Percentiles rank a stretch among this genome's conserved stretches.
Conservation (phyloP, 2,888 invertebrate species). For the Patella ulyssiponensis region DNA sequence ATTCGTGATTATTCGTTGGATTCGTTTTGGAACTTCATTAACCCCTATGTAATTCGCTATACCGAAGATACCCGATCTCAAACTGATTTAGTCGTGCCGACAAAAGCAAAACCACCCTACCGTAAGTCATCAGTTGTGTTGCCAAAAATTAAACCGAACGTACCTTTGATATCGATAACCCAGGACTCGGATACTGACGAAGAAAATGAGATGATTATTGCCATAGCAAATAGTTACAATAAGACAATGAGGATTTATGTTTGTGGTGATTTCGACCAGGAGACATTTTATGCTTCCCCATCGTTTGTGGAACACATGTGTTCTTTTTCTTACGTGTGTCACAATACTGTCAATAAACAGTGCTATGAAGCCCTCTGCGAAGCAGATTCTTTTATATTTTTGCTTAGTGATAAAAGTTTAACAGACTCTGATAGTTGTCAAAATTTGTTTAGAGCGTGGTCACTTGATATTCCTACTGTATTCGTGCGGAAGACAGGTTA, state of each 20-base stretch:
- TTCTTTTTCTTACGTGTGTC: not conserved
- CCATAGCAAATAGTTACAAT: not conserved
- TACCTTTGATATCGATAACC: slow-evolving; percentile 28
- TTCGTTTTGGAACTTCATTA: slow-evolving; percentile 27
- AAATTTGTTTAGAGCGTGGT: slow-evolving; percentile 28
- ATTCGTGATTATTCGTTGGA: slow-evolving; percentile 34
- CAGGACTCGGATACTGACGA: slow-evolving; percentile 17
- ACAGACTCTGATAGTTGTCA: slow-evolving; percentile 24
- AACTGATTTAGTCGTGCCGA: not conserved
- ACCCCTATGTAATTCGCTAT: slow-evolving; percentile 16
- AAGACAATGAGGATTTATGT: not conserved
- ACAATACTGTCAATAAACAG: not conserved
- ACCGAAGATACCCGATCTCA: not conserved
- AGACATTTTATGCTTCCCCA: not conserved
- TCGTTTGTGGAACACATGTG: not conserved
- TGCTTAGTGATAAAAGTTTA: slow-evolving; percentile 24
- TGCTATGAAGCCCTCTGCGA: slow-evolving; percentile 8
- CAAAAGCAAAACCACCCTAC: not conserved
- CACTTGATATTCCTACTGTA: slow-evolving; percentile 29
- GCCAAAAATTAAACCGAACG: not conserved
- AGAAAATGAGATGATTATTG: not conserved
- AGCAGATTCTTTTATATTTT: slow-evolving; percentile 27
- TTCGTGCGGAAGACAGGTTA: slow-evolving; percentile 35
- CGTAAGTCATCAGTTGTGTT: not conserved
- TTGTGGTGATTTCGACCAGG: not conserved